These are phyloP conservation scores for Calyptomena viridis DNA, from an alignment of 2,113 vertebrate species.

Conservation along the genomic window DNA sequence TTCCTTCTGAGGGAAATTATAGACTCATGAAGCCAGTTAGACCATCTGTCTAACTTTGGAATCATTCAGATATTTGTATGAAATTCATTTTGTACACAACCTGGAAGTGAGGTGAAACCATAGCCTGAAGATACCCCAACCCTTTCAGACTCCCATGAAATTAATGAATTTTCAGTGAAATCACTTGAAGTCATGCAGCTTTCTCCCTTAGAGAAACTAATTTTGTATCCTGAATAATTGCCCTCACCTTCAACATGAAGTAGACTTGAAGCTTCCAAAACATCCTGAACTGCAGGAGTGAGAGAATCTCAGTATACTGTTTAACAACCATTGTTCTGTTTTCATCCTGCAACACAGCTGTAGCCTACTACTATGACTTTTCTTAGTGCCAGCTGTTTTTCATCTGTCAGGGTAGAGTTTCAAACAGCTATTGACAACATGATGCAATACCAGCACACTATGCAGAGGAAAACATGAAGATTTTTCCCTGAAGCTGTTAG, in stretches of 20 bases:
- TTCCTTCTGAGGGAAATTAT: conserved; percentile 38
- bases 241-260: background rate
- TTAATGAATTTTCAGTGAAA: background rate
- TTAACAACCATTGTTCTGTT: background rate
- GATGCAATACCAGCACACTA: background rate
- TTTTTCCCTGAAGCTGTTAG: background rate
- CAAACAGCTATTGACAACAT: background rate
- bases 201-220: background rate
- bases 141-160: background rate
- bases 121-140: background rate
- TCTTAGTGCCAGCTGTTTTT: background rate
- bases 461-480: background rate
- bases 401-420: background rate
- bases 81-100: conserved; percentile 24
- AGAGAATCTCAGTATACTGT: background rate
- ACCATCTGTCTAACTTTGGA: conserved; percentile 38
- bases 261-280: background rate
- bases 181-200: background rate
- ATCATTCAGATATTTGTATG: background rate
- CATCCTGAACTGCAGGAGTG: background rate
- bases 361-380: background rate
- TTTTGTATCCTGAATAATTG: background rate
- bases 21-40: background rate
- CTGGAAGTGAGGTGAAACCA: conserved; percentile 4
- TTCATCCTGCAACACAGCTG: background rate